Evolutionary conservation across 2,797 vertebrate species (phyloP).

Genomic region (Lindbergichthys nudifrons): DNA sequence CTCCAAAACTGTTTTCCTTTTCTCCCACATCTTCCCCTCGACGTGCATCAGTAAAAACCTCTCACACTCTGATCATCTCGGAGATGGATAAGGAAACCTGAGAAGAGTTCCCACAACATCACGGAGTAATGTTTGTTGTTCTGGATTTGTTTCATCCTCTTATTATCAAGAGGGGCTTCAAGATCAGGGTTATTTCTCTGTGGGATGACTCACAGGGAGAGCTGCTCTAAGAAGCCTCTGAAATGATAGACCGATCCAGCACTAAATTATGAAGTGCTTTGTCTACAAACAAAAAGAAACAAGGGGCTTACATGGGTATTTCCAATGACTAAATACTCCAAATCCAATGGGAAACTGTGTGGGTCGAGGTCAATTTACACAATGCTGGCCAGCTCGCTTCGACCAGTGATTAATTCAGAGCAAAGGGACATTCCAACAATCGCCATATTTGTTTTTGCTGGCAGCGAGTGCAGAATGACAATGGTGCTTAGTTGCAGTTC

Average conservation of each 20-base stretch:
- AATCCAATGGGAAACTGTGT: constrained; percentile 70
- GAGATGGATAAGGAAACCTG: constrained; percentile 37
- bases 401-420: constrained; percentile 62
- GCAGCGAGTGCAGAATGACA: constrained; percentile 70
- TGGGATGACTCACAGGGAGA: constrained; percentile 63
- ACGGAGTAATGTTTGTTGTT: constrained; percentile 51
- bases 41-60: constrained; percentile 21
- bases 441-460: constrained; percentile 81
- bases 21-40: constrained; percentile 52
- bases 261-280: constrained; percentile 66
- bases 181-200: constrained; percentile 58
- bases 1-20: constrained; percentile 64
- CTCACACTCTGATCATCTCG: constrained; percentile 35
- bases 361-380: constrained; percentile 78
- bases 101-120: constrained; percentile 61
- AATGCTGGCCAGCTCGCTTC: constrained; percentile 57
- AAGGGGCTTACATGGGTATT: constrained; percentile 71
- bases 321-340: constrained; percentile 64
- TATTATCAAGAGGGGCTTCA: constrained; percentile 46
- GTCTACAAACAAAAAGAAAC: constrained; percentile 72
- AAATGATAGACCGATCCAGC: constrained; percentile 46
- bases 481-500: constrained; percentile 64
- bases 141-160: constrained; percentile 58
- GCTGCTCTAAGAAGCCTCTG: constrained; percentile 42
- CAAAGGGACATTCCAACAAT: constrained; percentile 68